Evolutionary conservation across 2,113 vertebrate genomes (phyloP).

Genomic region (human (Homo sapiens)): DNA sequence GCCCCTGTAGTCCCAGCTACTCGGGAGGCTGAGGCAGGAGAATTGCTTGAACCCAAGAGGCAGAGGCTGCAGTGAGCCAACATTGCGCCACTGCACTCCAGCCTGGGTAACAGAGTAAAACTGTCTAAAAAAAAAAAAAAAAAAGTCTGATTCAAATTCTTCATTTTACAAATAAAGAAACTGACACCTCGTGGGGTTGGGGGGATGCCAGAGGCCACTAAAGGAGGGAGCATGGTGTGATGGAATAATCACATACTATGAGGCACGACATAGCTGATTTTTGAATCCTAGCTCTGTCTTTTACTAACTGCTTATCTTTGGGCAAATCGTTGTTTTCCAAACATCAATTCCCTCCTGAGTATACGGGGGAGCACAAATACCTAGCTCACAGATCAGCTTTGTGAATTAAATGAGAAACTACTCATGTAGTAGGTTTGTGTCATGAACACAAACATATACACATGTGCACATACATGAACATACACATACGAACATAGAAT

Average conservation of each 20-base stretch:
- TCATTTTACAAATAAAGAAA: not conserved
- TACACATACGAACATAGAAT: not conserved
- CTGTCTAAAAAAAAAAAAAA: too few species aligned
- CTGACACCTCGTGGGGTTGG: not conserved
- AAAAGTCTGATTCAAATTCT: not conserved
- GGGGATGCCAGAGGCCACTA: not conserved
- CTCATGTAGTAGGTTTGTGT: not conserved
- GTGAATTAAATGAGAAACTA: not conserved
- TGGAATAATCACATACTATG: accelerated
- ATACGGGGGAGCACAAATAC: not conserved
- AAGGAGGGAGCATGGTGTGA: not conserved
- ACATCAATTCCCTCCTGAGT: not conserved
- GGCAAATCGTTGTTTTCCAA: not conserved
- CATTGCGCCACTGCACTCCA: too few species aligned
- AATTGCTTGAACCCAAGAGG: too few species aligned
- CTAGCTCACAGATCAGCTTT: not conserved
- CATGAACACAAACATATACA: not conserved
- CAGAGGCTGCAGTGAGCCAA: too few species aligned
- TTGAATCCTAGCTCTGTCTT: not conserved
- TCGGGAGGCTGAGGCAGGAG: too few species aligned
- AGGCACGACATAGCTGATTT: not conserved
- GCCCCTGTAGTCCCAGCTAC: too few species aligned
- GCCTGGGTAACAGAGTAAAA: too few species aligned
- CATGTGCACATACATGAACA: not conserved
- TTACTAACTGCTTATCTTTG: not conserved